phyloP scores from a whole-genome alignment of 23 tunicate species.

The Trididemnum clinides region DNA sequence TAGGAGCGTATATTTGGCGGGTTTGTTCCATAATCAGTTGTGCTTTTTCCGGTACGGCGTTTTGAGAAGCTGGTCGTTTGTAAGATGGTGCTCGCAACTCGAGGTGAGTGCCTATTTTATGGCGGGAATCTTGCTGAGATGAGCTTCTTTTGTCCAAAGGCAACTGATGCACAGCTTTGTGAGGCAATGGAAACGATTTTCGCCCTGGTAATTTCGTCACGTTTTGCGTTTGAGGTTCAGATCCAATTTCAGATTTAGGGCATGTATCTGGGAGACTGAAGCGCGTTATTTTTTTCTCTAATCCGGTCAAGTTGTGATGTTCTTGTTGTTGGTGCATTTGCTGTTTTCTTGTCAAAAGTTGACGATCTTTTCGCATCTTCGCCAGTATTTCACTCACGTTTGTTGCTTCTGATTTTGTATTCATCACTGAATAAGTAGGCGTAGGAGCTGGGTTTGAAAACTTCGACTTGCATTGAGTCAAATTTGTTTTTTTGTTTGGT shows the following conservation, averaged over 20 bases:
- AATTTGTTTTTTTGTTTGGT: neutral
- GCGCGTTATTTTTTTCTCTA: neutral
- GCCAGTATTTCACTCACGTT: conserved; percentile 44
- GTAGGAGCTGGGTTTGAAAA: neutral
- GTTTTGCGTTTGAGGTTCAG: neutral
- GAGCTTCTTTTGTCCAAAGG: neutral
- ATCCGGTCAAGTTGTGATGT: neutral
- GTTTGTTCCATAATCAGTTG: neutral
- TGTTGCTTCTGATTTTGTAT: neutral
- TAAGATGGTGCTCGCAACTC: neutral
- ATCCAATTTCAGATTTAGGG: neutral
- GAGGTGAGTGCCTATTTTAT: neutral
- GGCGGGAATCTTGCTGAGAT: neutral
- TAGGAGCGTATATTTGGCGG: neutral
- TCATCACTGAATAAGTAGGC: neutral
- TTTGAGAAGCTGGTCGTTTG: conserved; percentile 17
- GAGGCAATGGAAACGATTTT: neutral
- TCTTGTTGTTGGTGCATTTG: conserved; percentile 1
- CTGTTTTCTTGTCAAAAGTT: conserved; percentile 37
- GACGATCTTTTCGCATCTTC: conserved; percentile 53
- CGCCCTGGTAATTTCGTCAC: neutral
- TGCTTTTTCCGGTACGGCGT: neutral
- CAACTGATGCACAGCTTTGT: neutral
- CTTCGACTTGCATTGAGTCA: neutral
- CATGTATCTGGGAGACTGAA: no score